Base-by-base conservation (phyloP, 2,797 vertebrate species). In the Austrolebias charrua region DNA sequence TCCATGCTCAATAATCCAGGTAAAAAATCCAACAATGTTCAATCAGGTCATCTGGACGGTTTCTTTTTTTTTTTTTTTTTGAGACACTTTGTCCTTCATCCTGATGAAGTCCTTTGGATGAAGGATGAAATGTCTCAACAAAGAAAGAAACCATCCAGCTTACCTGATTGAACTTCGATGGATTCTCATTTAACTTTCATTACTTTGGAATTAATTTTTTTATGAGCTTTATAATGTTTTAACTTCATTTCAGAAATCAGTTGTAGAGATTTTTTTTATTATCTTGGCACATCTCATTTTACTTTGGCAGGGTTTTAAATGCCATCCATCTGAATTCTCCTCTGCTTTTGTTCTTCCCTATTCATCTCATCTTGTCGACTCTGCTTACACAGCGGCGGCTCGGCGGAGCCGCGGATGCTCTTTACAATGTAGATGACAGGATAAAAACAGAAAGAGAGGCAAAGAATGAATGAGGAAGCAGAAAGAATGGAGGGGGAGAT, bases 361-460 rank as follows among this genome's bases (percentile, higher is more conserved):
- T 75, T 79, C 67, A 58, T 51, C 73, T 72, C 76, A 35, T 67
- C 69, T 53, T 33, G 40, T 35, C 55, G 2, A 31, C 73, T 63
- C 63, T 73, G 79, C 82, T 73, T 60, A 45, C 71, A 69, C 72
- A 45, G 76, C 66, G 20, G 55, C 69, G 61, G 61, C 79, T 71
- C 63, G 2, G 63, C 72, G 74, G 75, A 76, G 13, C 53, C 1
- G 24, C 50, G 66, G 67, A 75, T 38, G 64, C 68, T 55, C 57
- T 68, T 46, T 78, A 76, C 82, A 78, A 78, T 79, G 76, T 60
- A 83, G 82, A 85, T 88, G 87, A 84, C 86, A 78, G 81, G 87
- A 89, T 83, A 78, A 82, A 80, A 52, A 63, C 78, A 73, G 79
- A 74, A 55, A 47, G 59, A 40, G 73, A 62, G 72, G 55, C 1